These are phyloP conservation scores for Anseranas semipalmata DNA, from an alignment of 2,113 vertebrate species.

Conservation along the genomic window DNA sequence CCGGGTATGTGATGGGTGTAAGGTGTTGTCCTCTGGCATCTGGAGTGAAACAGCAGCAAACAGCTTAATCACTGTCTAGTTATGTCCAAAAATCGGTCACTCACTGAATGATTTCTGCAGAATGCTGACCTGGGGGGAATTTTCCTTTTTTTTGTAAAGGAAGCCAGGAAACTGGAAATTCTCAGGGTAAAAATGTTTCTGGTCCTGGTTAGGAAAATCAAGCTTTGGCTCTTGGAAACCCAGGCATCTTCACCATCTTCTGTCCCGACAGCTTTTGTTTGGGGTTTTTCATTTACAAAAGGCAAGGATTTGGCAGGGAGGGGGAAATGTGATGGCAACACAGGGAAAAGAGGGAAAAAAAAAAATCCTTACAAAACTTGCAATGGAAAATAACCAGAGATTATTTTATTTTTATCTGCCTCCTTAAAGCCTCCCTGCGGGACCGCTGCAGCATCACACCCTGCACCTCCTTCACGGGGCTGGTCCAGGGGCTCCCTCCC, in stretches of 20 bases:
- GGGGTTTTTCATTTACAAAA: constrained; percentile 43
- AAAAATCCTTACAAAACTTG: not conserved
- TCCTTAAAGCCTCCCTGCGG: not conserved
- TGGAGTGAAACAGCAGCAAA: not conserved
- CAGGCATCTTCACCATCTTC: constrained; percentile 25
- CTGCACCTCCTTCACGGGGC: not conserved
- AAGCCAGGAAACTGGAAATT: constrained; percentile 9
- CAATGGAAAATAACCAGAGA: not conserved
- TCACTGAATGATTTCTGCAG: not conserved
- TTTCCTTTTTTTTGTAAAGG: not conserved
- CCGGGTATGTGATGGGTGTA: not conserved
- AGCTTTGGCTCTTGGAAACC: not conserved
- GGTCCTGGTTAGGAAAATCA: not conserved
- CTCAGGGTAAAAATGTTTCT: not conserved
- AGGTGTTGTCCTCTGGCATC: not conserved
- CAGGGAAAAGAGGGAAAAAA: not conserved
- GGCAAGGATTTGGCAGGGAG: constrained; percentile 14
- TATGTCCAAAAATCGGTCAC: not conserved
- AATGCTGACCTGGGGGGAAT: not conserved
- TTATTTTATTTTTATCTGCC: not conserved
- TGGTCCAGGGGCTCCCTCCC: not conserved
- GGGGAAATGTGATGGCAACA: not conserved
- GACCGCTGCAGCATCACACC: not conserved
- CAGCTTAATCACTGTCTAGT: not conserved
- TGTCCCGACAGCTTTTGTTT: constrained; percentile 65